A percentile compares a stretch with the other conserved stretches of the same genome.
phyloP scores from a whole-genome alignment of 1,140 invertebrate genomes.

The Formica exsecta region DNA sequence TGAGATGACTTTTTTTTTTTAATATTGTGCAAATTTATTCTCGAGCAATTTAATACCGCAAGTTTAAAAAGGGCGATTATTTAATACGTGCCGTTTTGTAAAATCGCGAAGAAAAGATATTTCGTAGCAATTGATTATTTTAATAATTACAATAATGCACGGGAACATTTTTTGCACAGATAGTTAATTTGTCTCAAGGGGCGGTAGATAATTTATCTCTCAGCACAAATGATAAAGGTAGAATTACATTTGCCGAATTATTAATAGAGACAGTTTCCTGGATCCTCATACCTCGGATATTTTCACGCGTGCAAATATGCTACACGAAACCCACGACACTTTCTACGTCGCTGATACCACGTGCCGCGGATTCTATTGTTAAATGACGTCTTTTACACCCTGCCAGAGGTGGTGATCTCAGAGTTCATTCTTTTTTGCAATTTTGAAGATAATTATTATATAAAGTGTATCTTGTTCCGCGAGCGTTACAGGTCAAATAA shows the following conservation, averaged over 20 bases:
- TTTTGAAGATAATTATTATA: not conserved
- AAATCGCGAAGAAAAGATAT: slow-evolving; percentile 1
- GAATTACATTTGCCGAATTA: not conserved
- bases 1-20: not conserved
- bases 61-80: not conserved
- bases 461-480: not conserved
- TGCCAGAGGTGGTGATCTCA: not conserved
- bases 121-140: not conserved
- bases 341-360: not conserved
- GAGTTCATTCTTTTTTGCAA: not conserved
- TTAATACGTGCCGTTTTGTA: not conserved
- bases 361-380: slow-evolving; percentile 18
- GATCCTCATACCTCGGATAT: slow-evolving; percentile 7
- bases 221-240: not conserved
- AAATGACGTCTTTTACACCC: not conserved
- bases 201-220: too few relatives aligned
- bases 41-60: not conserved
- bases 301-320: not conserved
- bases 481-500: not conserved
- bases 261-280: slow-evolving; percentile 30
- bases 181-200: not conserved
- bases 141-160: not conserved
- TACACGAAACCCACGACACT: slow-evolving; percentile 7
- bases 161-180: not conserved
- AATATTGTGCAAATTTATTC: not conserved